A percentile compares a stretch with the other conserved stretches of the same genome.
Conservation (phyloP, 2,113 vertebrate genomes). For the Panurus biarmicus region DNA sequence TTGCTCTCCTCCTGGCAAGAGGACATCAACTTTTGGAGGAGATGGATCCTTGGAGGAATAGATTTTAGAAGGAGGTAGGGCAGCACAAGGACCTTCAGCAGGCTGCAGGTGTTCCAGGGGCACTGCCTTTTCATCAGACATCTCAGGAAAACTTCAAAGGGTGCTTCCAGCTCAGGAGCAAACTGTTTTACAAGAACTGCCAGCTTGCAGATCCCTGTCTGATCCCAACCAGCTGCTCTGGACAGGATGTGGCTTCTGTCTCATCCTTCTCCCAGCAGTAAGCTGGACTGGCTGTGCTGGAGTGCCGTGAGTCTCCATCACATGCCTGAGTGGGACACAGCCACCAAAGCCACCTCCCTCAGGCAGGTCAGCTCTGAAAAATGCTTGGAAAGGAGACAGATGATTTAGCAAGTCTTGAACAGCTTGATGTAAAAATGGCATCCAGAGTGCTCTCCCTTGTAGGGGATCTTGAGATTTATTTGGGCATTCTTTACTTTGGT, state of each 20-base stretch:
- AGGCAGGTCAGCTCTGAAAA: neutral
- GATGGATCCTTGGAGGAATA: neutral
- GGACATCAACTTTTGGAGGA: neutral
- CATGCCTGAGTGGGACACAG: neutral
- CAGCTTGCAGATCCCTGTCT: neutral
- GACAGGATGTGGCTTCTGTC: fast-evolving
- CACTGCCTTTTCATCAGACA: neutral
- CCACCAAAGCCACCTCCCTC: neutral
- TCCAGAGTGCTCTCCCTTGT: neutral
- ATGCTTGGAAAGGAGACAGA: neutral
- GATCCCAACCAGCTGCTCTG: neutral
- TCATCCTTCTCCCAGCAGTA: neutral
- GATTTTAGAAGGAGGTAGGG: neutral
- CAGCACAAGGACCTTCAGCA: neutral
- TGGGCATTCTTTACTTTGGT: neutral
- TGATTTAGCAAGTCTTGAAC: neutral
- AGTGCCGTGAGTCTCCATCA: neutral
- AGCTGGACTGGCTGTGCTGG: neutral
- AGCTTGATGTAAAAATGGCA: neutral
- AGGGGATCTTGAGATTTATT: neutral
- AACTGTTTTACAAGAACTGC: neutral
- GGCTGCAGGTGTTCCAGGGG: fast-evolving
- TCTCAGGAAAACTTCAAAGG: neutral
- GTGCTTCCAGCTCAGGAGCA: neutral
- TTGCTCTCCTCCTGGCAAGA: neutral